Base-by-base conservation (phyloP, 37 sponge, comb jelly and placozoan genomes). In the Chondrilla cf. caribensis region DNA sequence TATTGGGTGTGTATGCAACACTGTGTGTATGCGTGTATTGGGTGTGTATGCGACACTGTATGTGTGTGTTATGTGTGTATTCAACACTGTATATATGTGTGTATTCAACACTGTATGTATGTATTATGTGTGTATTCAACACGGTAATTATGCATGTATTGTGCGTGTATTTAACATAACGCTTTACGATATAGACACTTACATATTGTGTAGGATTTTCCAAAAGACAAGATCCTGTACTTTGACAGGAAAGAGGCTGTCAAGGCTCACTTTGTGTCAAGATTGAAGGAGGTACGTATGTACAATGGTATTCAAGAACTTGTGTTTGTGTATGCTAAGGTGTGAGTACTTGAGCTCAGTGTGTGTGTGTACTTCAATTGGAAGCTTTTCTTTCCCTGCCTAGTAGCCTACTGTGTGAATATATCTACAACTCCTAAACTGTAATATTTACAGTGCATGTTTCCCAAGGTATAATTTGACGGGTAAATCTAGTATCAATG, bases 231-330 rank as follows among this genome's bases (percentile, higher is more conserved):
- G 25, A 21, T 95, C 18, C 57, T 95, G 7, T 80, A 72, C 32
- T 90, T 85, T 55, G 70, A 79, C 9, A 79, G 87, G 29, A 92
- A 89, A 35, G 93, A 92, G 15, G 81, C 88, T 7, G 81, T 92
- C 39, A 90, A 95, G 73, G 60, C 90, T 19, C 81, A 90, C 78
- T 92, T 92, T 70, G 70, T 58, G 83, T 89, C 96, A 37, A 90
- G 82, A 62, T 33, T 95, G n/a, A 95, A 95, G 58, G 96, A 95
- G 94, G 96, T 95, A 35, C 37, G 87, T 33, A 43, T 6, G 22
- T 60, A n/a, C 15, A 54, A 54, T 54, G 57, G 17, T 17, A 17
- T 54, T 18, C 17, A 18, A 54, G 11, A 11, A 18, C 11, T 54
- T 54, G 57, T 54, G 57, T 17, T 18, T 54, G 17, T 54, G 57